Conservation (phyloP, 2,888 invertebrate genomes). For the Lasius fuliginosus region DNA sequence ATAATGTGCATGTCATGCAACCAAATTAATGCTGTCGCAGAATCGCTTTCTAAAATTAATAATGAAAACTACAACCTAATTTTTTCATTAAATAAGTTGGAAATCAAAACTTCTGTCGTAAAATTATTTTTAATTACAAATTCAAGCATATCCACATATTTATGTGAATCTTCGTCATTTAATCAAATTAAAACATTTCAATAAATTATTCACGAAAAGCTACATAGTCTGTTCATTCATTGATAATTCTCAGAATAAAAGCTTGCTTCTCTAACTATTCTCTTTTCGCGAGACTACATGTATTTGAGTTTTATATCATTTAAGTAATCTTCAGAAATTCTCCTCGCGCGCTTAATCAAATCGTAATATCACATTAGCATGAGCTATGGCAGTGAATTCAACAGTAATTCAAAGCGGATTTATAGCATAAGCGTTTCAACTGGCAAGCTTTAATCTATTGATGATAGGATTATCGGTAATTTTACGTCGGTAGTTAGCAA, state of each 20-base stretch:
- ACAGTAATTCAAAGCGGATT: constrained; percentile 65
- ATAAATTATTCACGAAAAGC: neutral
- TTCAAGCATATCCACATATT: neutral
- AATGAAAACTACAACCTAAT: constrained; percentile 26
- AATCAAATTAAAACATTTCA: constrained; percentile 6
- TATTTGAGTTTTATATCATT: constrained; percentile 44
- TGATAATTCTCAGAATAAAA: constrained; percentile 7
- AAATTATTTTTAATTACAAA: neutral
- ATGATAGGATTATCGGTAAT: constrained; percentile 61
- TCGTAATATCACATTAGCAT: constrained; percentile 66
- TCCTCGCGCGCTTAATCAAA: constrained; percentile 67
- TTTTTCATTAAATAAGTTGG: constrained; percentile 33
- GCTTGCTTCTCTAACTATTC: constrained; percentile 14
- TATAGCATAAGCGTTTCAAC: constrained; percentile 54
- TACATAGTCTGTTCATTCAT: neutral
- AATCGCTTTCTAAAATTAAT: constrained; percentile 8
- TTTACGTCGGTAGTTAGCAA: constrained; percentile 54
- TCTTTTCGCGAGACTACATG: neutral
- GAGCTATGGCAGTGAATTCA: constrained; percentile 61
- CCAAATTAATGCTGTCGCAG: constrained; percentile 2
- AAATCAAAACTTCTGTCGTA: neutral
- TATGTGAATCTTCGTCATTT: neutral
- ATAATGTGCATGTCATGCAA: neutral
- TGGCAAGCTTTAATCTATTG: constrained; percentile 59
- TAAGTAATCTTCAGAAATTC: constrained; percentile 61